These are phyloP conservation scores for Agraylea sexmaculata DNA, from an alignment of 1,140 invertebrate species.

Conservation along the genomic window DNA sequence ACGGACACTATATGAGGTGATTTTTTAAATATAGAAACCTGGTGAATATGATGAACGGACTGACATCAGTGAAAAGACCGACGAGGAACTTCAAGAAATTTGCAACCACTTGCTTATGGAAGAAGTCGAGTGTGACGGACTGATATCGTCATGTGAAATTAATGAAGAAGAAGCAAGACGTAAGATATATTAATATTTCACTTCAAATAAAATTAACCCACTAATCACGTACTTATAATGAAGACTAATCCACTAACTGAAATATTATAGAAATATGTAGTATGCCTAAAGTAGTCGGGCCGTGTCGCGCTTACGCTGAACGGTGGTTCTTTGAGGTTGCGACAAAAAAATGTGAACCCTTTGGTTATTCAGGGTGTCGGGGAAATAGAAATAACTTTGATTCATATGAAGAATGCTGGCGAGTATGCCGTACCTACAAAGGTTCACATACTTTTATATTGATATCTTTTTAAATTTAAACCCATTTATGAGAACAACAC, in stretches of 20 bases:
- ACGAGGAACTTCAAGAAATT: no score
- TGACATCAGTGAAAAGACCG: slow-evolving; percentile 6
- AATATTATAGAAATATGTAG: slow-evolving; percentile 63
- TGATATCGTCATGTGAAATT: slow-evolving; percentile 16
- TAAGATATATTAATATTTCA: slow-evolving; percentile 9
- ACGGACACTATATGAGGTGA: no score
- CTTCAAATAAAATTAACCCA: neutral
- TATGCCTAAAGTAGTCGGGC: slow-evolving; percentile 60
- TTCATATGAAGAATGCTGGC: slow-evolving; percentile 53
- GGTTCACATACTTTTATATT: slow-evolving; percentile 7
- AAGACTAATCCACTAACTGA: slow-evolving; percentile 12
- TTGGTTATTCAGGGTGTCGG: slow-evolving; percentile 80
- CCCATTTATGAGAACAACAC: no score
- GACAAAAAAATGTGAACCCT: slow-evolving; percentile 55
- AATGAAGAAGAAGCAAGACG: slow-evolving; percentile 17
- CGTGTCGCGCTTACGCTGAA: slow-evolving; percentile 67
- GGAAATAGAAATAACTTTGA: slow-evolving; percentile 83
- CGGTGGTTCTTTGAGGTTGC: slow-evolving; percentile 73
- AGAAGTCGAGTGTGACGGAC: slow-evolving; percentile 15
- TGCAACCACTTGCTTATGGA: slow-evolving; percentile 13
- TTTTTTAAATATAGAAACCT: no score
- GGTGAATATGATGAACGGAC: slow-evolving; percentile 9
- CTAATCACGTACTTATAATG: neutral
- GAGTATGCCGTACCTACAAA: slow-evolving; percentile 22
- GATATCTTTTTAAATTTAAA: neutral